Evolutionary conservation across 2,797 vertebrate genomes (phyloP), one percentile per base, ranked within the genome.

Genomic region (Tangara arthus): DNA sequence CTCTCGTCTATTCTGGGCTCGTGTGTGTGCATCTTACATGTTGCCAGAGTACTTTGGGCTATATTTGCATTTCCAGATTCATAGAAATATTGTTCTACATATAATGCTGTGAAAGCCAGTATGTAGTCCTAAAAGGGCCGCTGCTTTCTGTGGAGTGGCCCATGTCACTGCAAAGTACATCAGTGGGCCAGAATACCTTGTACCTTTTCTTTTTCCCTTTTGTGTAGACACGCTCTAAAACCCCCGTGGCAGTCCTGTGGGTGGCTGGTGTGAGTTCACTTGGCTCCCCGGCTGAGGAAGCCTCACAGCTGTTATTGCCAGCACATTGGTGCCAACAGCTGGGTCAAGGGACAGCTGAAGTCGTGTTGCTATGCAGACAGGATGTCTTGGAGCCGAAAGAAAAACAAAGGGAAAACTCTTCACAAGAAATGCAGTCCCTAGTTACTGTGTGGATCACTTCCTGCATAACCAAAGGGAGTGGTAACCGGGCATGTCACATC

Each of bases 1-100:
- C 84, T 89, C 46, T 92, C 79, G 6, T 95, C 87, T 94, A 81
- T 91, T 95, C 85, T 65, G 78, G 61, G 76, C 79, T 86, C 6
- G 0, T 88, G 53, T 15, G 0, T 64, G 39, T 64, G n/a, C 57
- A 63, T 92, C 82, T 92, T 83, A 5, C n/a, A 1, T 69, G 78
- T 28, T 93, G 57, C 79, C 89, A 95, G 82, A 61, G 71, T 81
- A 87, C 32, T 93, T 49, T n/a, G 64, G 39, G 20, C 87, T 93
- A 32, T 68, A 81, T 94, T 89, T 89, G 37, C 21, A 2, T 71
- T 92, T 89, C 44, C 81, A 93, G 71, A 80, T 92, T 89, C 79
- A 65, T n/a, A 71, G 82, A 93, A 93, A 75, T 60, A 44, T 0
- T 82, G 39, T 85, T 39, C 56, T 65, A 37, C 22, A 15, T 34